These are phyloP conservation scores for Bufo gargarizans DNA, from an alignment of 2,113 vertebrate species.

Conservation along the genomic window DNA sequence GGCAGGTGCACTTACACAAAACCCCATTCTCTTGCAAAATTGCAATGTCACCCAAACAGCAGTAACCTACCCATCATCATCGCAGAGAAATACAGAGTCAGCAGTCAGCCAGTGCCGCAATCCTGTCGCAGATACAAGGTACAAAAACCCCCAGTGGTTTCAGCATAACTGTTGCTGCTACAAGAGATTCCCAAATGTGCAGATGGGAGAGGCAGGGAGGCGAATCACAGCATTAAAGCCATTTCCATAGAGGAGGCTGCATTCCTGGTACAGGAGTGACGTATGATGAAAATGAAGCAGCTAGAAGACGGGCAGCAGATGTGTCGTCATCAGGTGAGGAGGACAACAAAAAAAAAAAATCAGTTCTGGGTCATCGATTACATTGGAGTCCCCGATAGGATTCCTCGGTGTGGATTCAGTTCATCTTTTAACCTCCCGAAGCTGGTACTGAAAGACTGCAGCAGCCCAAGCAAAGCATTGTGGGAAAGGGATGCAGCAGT, in stretches of 20 bases:
- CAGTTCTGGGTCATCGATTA: conserved; percentile 71
- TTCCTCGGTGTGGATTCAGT: conserved; percentile 76
- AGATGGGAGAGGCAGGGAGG: conserved; percentile 46
- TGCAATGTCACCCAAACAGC: not conserved
- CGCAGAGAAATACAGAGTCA: conserved; percentile 69
- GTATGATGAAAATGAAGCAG: conserved; percentile 66
- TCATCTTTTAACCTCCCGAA: conserved; percentile 73
- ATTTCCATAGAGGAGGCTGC: conserved; percentile 48
- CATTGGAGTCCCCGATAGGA: conserved; percentile 68
- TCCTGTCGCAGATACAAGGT: conserved; percentile 69
- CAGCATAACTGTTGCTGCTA: conserved; percentile 65
- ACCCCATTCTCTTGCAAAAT: not conserved
- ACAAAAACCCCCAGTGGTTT: conserved; percentile 68
- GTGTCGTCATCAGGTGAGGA: conserved; percentile 65
- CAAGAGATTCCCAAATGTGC: conserved; percentile 25
- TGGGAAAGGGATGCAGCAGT: conserved; percentile 84
- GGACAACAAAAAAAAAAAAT: not conserved
- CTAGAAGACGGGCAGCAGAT: conserved; percentile 69
- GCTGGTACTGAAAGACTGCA: conserved; percentile 85
- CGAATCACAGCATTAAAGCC: conserved; percentile 69
- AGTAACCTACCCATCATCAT: conserved; percentile 75
- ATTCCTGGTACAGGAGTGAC: conserved; percentile 68
- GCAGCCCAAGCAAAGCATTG: conserved; percentile 79
- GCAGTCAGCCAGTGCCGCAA: conserved; percentile 66
- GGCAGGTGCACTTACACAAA: conserved; percentile 3